These are phyloP conservation scores for Alsophila aescularia DNA, from an alignment of 2,888 invertebrate species.

Conservation along the genomic window DNA sequence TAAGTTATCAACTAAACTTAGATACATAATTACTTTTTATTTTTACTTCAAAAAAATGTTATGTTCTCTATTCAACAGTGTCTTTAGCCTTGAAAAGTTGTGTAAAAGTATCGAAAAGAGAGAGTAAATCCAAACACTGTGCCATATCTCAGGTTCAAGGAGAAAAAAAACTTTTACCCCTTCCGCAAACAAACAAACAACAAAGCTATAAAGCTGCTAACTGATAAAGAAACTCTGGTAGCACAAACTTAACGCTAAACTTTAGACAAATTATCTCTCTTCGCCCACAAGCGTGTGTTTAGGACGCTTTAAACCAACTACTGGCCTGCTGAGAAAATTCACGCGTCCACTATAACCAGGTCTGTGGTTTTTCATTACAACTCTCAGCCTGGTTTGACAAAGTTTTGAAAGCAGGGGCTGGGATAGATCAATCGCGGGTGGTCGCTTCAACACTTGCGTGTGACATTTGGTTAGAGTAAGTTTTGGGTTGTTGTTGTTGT, in stretches of 20 bases:
- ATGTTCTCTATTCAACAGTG: too few relatives aligned
- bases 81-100: background rate
- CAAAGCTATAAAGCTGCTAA: conserved; percentile 43
- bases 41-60: too few relatives aligned
- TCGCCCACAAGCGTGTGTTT: conserved; percentile 59
- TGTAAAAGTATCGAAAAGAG: background rate
- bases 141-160: conserved; percentile 11
- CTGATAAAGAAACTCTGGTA: conserved; percentile 60
- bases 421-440: conserved; percentile 42
- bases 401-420: conserved; percentile 12
- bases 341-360: conserved; percentile 42
- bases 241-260: conserved; percentile 52
- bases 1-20: too few relatives aligned
- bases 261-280: conserved; percentile 63
- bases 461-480: conserved; percentile 48
- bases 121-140: conserved; percentile 3
- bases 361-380: conserved; percentile 47
- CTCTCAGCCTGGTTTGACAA: conserved; percentile 14
- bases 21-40: too few relatives aligned
- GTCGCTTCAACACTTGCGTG: conserved; percentile 51
- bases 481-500: conserved; percentile 37
- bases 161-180: conserved; percentile 16
- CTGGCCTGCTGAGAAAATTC: conserved; percentile 55
- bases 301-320: conserved; percentile 57
- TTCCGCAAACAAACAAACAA: conserved; percentile 38